A percentile compares a stretch with the other conserved stretches of the same genome.
These are phyloP conservation scores for Adoxophyes honmai DNA, from an alignment of 1,140 invertebrate species.

Conservation along the genomic window DNA sequence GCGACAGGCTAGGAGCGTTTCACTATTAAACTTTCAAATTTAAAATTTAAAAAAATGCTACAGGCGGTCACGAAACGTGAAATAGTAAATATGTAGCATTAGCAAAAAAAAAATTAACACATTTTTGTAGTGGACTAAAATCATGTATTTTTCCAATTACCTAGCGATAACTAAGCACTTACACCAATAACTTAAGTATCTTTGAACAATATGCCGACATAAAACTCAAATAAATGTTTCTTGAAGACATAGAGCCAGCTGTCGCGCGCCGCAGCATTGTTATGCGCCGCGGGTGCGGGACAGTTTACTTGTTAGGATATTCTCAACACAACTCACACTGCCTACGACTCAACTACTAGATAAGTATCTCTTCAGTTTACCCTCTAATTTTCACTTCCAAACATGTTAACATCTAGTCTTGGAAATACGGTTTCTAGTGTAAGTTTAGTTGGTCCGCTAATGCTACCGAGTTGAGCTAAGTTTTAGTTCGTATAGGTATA, in stretches of 20 bases:
- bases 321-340: constrained; percentile 31
- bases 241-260: constrained; percentile 31
- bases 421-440: constrained; percentile 15
- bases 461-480: constrained; percentile 32
- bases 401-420: constrained; percentile 28
- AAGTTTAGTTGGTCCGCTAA: constrained; percentile 30
- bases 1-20: too few species aligned
- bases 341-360: constrained; percentile 35
- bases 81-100: too few species aligned
- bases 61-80: too few species aligned
- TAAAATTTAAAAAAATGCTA: too few species aligned
- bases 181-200: too few species aligned
- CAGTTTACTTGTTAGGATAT: constrained; percentile 49
- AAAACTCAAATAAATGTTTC: constrained; percentile 10
- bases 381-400: constrained; percentile 46
- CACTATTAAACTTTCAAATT: too few species aligned
- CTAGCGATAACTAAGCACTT: too few species aligned
- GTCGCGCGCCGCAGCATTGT: constrained; percentile 38
- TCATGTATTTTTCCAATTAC: too few species aligned
- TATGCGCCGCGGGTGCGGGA: constrained; percentile 35
- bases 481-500: neutral
- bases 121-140: too few species aligned
- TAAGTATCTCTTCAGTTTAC: constrained; percentile 41
- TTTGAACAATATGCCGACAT: too few species aligned
- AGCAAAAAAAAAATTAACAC: too few species aligned